Conservation (phyloP, 2,888 invertebrate species). For the Conops quadrifasciatus region DNA sequence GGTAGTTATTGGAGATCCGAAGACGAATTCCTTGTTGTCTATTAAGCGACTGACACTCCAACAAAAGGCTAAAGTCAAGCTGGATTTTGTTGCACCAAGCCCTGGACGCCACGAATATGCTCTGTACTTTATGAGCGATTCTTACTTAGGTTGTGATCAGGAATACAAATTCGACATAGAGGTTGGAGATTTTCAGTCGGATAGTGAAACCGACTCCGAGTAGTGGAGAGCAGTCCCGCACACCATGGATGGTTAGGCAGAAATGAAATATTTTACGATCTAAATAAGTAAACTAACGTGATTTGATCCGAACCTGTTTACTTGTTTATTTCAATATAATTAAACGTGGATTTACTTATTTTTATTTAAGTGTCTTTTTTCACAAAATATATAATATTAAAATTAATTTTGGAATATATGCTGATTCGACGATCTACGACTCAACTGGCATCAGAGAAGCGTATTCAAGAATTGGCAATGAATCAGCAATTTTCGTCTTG, state of each 20-base stretch:
- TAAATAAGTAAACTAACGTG: too few relatives aligned
- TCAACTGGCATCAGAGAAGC: slow-evolving; percentile 57
- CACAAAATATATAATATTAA: slow-evolving; percentile 58
- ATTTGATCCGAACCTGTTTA: too few relatives aligned
- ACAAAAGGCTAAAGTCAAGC: slow-evolving; percentile 83
- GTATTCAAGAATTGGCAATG: slow-evolving; percentile 48
- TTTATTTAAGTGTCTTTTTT: slow-evolving; percentile 60
- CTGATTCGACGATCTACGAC: slow-evolving; percentile 40
- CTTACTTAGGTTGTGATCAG: slow-evolving; percentile 99
- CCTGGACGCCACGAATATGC: slow-evolving; percentile 91
- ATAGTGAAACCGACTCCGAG: slow-evolving; percentile 69
- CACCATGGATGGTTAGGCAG: too few relatives aligned
- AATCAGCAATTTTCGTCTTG: slow-evolving; percentile 47
- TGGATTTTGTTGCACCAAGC: slow-evolving; percentile 86
- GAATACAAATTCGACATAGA: slow-evolving; percentile 94
- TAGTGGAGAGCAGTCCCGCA: too few relatives aligned
- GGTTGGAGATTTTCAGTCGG: slow-evolving; percentile 79
- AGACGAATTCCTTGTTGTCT: slow-evolving; percentile 90
- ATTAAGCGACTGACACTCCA: slow-evolving; percentile 96
- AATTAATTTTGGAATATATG: slow-evolving; percentile 60
- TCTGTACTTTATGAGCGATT: slow-evolving; percentile 98
- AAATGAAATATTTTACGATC: neutral
- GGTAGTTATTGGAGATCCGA: slow-evolving; percentile 98
- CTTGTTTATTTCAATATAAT: slow-evolving; percentile 45
- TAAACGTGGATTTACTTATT: slow-evolving; percentile 58